A percentile compares a stretch with the other conserved stretches of the same genome.
Evolutionary conservation across 2,113 vertebrate genomes (phyloP).

Genomic region (Limnothrissa miodon): DNA sequence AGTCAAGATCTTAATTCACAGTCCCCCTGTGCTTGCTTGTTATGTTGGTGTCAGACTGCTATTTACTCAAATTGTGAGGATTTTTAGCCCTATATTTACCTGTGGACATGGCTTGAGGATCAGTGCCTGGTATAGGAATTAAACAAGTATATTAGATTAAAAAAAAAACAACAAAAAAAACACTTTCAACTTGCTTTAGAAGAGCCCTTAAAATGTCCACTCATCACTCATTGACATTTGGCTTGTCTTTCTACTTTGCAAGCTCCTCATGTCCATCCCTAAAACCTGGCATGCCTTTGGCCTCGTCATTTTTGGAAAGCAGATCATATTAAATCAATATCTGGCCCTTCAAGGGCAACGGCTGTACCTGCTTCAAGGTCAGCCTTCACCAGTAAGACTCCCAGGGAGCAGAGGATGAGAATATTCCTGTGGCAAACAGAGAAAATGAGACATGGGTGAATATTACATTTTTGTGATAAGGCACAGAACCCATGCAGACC

Average conservation of each 20-base stretch:
- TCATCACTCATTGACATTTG: not conserved
- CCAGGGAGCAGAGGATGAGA: slow-evolving; percentile 60
- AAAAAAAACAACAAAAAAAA: too few species aligned
- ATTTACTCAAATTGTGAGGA: not conserved
- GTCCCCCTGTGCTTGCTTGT: not conserved
- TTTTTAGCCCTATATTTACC: slow-evolving; percentile 48
- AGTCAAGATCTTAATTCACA: not conserved
- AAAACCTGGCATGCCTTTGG: not conserved
- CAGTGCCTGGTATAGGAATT: slow-evolving; percentile 1
- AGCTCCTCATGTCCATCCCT: not conserved
- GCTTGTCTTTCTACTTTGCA: not conserved
- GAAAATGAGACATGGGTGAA: not conserved
- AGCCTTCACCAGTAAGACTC: slow-evolving; percentile 58
- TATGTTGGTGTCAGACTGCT: too few species aligned
- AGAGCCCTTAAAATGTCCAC: not conserved
- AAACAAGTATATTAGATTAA: not conserved
- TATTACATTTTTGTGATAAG: not conserved
- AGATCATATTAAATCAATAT: slow-evolving; percentile 7
- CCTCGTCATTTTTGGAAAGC: not conserved
- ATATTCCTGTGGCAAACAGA: slow-evolving; percentile 53
- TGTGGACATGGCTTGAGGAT: slow-evolving; percentile 59
- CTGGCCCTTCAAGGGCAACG: not conserved
- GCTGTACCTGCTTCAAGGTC: slow-evolving; percentile 57
- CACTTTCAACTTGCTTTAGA: not conserved
- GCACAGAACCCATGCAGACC: not conserved